Conservation (phyloP, 1,140 invertebrate species). For the Solen grandis region DNA sequence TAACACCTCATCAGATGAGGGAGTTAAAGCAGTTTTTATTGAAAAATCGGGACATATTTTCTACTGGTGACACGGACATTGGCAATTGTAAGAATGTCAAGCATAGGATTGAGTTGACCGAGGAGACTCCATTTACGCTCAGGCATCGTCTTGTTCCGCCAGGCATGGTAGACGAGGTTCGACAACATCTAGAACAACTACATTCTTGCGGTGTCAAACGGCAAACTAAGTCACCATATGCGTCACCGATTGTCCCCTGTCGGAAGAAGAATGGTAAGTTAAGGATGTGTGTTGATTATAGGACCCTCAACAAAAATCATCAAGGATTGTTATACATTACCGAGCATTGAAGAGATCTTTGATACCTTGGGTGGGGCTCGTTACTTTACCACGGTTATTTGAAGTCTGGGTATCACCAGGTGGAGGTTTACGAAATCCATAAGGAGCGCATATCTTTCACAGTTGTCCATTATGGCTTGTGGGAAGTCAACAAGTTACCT, state of each 20-base stretch:
- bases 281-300: not conserved
- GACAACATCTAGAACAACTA: conserved; percentile 27
- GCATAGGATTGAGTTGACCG: conserved; percentile 44
- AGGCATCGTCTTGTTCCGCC: conserved; percentile 6
- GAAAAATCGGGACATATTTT: conserved; percentile 38
- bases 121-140: conserved; percentile 34
- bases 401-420: conserved; percentile 10
- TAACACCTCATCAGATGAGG: too few species aligned
- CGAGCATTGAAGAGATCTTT: too few species aligned
- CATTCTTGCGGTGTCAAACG: conserved; percentile 7
- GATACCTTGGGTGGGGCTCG: too few species aligned
- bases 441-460: conserved; percentile 39
- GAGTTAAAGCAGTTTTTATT: conserved; percentile 14
- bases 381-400: not conserved
- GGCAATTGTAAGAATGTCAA: conserved; percentile 32
- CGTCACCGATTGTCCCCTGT: conserved; percentile 19
- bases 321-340: not conserved
- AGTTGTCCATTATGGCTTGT: conserved; percentile 34
- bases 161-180: conserved; percentile 28
- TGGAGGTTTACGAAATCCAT: conserved; percentile 25
- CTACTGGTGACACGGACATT: conserved; percentile 48
- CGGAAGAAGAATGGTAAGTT: not conserved
- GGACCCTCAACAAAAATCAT: not conserved
- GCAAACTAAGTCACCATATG: conserved; percentile 13
- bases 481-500: conserved; percentile 57